phyloP scores from a whole-genome alignment of 2,113 vertebrate genomes.

The Tupaia tana region DNA sequence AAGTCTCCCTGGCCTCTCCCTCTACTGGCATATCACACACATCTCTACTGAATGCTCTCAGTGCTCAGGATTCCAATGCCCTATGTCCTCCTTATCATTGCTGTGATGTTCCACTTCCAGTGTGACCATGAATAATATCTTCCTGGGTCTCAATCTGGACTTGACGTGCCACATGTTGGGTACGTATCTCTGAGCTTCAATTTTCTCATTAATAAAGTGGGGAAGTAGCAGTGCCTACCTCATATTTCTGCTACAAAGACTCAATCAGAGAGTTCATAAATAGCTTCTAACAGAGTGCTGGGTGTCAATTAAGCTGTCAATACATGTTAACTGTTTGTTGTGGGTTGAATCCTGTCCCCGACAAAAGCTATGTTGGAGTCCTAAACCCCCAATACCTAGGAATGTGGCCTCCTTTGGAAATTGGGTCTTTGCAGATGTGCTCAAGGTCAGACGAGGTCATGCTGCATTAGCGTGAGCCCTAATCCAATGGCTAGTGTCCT shows the following conservation, averaged over 20 bases:
- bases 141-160: not conserved
- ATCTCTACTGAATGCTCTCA: not conserved
- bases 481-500: not conserved
- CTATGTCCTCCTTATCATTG: accelerated
- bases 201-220: not conserved
- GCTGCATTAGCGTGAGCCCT: not conserved
- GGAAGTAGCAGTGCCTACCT: not conserved
- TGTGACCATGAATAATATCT: accelerated
- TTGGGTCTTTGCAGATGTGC: not conserved
- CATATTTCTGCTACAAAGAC: not conserved
- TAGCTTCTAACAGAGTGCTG: not conserved
- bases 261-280: not conserved
- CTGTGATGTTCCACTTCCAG: accelerated
- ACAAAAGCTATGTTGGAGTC: not conserved
- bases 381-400: not conserved
- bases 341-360: not conserved
- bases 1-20: not conserved
- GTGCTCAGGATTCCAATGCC: accelerated
- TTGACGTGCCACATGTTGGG: not conserved
- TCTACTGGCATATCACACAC: not conserved
- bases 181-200: not conserved
- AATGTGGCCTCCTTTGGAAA: not conserved
- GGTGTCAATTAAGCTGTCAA: accelerated
- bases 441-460: not conserved
- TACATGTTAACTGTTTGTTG: too few species aligned